A percentile compares a stretch with the other conserved stretches of the same genome.
These are phyloP conservation scores for Sparus aurata DNA, from an alignment of 2,797 vertebrate species.

Conservation along the genomic window DNA sequence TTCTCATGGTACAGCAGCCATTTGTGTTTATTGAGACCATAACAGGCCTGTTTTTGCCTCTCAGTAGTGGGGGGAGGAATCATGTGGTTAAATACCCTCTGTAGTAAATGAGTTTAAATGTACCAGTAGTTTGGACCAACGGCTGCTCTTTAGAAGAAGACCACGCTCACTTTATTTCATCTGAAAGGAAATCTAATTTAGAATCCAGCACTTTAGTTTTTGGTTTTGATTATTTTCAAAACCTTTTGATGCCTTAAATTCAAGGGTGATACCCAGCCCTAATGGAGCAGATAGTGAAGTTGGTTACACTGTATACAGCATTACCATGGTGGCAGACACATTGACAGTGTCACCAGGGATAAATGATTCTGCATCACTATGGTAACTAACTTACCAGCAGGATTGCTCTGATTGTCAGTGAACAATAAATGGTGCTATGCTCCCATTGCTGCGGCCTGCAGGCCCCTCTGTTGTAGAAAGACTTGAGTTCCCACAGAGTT, in stretches of 20 bases:
- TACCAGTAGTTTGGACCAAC: not conserved
- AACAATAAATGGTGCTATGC: conserved; percentile 77
- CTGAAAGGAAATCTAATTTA: conserved; percentile 3
- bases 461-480: conserved; percentile 91
- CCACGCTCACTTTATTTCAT: conserved; percentile 3
- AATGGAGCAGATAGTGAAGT: conserved; percentile 42
- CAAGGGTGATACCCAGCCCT: conserved; percentile 69
- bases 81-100: not conserved
- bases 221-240: conserved; percentile 34
- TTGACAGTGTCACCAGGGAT: conserved; percentile 12
- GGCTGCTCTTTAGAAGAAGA: not conserved
- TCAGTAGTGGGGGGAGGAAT: not conserved
- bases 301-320: conserved; percentile 27
- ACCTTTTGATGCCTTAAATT: conserved; percentile 77
- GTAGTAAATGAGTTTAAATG: not conserved
- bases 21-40: not conserved
- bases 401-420: conserved; percentile 35
- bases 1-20: not conserved
- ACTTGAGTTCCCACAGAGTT: conserved; percentile 89
- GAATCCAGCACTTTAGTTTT: conserved; percentile 72
- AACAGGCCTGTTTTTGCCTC: not conserved
- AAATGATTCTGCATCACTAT: conserved; percentile 10
- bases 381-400: conserved; percentile 31
- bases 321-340: conserved; percentile 13
- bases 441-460: conserved; percentile 82